Percentiles rank a stretch among this genome's conserved stretches.
Conservation (phyloP, 2,113 vertebrate species). For the Motacilla tschutschensis region DNA sequence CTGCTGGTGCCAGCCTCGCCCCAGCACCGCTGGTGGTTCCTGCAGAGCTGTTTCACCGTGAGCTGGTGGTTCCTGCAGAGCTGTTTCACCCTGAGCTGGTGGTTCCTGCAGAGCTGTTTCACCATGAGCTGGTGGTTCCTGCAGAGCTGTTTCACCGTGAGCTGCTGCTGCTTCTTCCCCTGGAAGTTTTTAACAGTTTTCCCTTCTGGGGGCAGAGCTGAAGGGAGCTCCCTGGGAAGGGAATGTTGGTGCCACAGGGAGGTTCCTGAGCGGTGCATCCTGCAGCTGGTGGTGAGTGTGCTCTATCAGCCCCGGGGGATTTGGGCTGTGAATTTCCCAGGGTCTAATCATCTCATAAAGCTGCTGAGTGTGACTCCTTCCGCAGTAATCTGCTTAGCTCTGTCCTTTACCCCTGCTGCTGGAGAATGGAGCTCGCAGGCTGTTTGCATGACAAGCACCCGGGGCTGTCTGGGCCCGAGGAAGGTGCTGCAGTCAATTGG, state of each 20-base stretch:
- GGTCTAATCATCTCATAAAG: constrained; percentile 77
- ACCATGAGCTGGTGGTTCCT: no score
- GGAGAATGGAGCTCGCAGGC: constrained; percentile 76
- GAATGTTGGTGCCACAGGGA: constrained; percentile 10
- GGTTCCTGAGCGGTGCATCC: constrained; percentile 61
- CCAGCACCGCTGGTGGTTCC: no score
- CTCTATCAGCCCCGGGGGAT: constrained; percentile 52
- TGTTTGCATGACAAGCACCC: constrained; percentile 81
- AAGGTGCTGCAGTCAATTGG: constrained; percentile 70
- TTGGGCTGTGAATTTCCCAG: constrained; percentile 78
- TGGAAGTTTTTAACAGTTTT: not conserved
- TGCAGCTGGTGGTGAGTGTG: constrained; percentile 55
- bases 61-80: not conserved
- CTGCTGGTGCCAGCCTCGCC: no score
- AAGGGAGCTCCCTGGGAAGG: constrained; percentile 6
- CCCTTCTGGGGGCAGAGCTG: not conserved
- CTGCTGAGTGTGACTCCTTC: constrained; percentile 74
- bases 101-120: no score
- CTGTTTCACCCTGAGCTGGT: no score
- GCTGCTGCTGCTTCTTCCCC: not conserved
- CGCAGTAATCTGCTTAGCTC: constrained; percentile 83
- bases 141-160: not conserved
- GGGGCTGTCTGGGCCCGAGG: constrained; percentile 63
- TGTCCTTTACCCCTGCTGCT: constrained; percentile 68
- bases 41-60: not conserved